Conservation (phyloP, 2,888 invertebrate genomes). For the Dascillus cervinus region DNA sequence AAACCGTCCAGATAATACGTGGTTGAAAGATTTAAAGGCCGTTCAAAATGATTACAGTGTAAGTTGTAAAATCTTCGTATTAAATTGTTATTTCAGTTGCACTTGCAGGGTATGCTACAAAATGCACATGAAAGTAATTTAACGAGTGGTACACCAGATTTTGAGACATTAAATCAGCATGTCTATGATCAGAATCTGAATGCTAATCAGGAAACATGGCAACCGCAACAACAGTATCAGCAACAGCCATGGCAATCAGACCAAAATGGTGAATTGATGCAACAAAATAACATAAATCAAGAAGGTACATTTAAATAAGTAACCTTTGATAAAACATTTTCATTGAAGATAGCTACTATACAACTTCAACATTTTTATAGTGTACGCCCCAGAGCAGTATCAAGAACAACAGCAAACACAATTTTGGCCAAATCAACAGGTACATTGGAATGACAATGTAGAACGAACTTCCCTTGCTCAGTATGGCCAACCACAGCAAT, state of each 20-base stretch:
- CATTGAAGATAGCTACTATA: too few relatives aligned
- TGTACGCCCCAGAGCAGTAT: slow-evolving; percentile 28
- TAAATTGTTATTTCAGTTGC: not conserved
- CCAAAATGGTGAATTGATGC: slow-evolving; percentile 14
- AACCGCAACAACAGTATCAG: slow-evolving; percentile 16
- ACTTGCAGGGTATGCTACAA: too few relatives aligned
- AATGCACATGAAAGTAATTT: slow-evolving; percentile 24
- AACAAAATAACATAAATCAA: too few relatives aligned
- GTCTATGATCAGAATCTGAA: slow-evolving; percentile 17
- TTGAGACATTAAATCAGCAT: slow-evolving; percentile 10
- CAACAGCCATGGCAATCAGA: slow-evolving; percentile 22
- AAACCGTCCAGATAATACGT: slow-evolving; percentile 46
- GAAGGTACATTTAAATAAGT: too few relatives aligned
- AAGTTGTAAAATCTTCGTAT: too few relatives aligned
- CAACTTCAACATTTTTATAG: too few relatives aligned
- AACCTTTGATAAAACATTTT: too few relatives aligned
- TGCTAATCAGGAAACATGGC: slow-evolving; percentile 22
- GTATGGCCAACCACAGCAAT: slow-evolving; percentile 29
- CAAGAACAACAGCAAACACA: slow-evolving; percentile 26
- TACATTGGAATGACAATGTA: slow-evolving; percentile 21
- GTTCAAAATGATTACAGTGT: slow-evolving; percentile 43
- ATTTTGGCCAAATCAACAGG: slow-evolving; percentile 29
- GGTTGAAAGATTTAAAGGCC: slow-evolving; percentile 49
- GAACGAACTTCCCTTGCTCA: slow-evolving; percentile 29
- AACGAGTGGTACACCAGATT: slow-evolving; percentile 6